Evolutionary conservation across 2,888 invertebrate species (phyloP).

Genomic region (Nysson spinosus): DNA sequence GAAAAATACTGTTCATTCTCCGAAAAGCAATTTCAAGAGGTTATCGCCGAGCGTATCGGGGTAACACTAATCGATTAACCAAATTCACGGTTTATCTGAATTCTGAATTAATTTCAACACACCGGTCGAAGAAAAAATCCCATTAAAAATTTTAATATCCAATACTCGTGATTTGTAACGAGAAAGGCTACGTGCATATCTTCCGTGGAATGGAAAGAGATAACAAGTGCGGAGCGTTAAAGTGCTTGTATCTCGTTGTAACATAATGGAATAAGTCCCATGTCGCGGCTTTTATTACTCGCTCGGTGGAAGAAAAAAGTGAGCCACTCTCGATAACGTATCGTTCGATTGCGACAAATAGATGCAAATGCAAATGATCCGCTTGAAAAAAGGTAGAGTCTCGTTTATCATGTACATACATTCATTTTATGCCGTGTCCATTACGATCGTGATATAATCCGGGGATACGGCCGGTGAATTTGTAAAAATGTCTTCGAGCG

Average conservation of each 20-base stretch:
- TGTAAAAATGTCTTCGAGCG: no score
- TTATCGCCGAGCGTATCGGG: no score
- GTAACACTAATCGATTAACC: no score
- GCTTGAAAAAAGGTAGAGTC: slow-evolving; percentile 5
- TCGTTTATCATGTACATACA: slow-evolving; percentile 5
- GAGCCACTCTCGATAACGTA: slow-evolving; percentile 38
- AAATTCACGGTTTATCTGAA: no score
- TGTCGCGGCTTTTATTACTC: slow-evolving; percentile 15
- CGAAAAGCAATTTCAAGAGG: no score
- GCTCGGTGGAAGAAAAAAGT: background rate
- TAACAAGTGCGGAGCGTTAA: background rate
- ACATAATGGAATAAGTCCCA: slow-evolving; percentile 13
- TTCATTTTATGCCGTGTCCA: slow-evolving; percentile 3
- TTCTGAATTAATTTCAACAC: no score
- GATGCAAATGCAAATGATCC: slow-evolving; percentile 14
- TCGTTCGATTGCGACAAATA: slow-evolving; percentile 21
- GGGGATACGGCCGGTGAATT: no score
- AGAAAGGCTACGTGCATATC: no score
- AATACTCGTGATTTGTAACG: no score
- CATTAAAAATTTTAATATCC: no score
- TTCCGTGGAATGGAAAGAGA: background rate
- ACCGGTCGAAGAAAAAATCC: no score
- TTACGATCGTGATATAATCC: background rate
- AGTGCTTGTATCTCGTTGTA: background rate
- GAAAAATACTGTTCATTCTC: no score